Evolutionary conservation across 2,113 vertebrate species (phyloP).

Genomic region (Benitochromis conjunctus): DNA sequence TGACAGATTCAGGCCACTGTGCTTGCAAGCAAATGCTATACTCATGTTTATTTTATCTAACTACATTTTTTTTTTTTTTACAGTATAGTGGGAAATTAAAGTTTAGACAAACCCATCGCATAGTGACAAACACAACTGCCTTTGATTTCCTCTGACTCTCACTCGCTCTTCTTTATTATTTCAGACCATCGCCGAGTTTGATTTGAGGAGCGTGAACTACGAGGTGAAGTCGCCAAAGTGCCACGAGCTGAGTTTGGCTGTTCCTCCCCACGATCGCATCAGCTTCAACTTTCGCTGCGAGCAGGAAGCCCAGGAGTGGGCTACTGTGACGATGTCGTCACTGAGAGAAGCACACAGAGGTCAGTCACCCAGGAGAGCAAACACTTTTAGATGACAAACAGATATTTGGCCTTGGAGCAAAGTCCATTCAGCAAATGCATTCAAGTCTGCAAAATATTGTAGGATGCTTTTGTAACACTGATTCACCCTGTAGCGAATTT

Average conservation of each 20-base stretch:
- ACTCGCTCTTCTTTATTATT: background rate
- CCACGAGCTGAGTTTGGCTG: constrained; percentile 71
- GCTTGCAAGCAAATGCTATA: background rate
- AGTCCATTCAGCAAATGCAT: background rate
- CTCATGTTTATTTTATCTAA: background rate
- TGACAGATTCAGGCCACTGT: background rate
- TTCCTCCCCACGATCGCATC: constrained; percentile 65
- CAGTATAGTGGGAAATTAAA: background rate
- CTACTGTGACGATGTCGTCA: constrained; percentile 79
- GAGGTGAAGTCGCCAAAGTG: constrained; percentile 70
- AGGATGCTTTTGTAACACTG: background rate
- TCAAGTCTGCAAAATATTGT: background rate
- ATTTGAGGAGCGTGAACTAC: constrained; percentile 73
- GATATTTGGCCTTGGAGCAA: background rate
- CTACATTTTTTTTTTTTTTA: background rate
- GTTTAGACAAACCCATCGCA: background rate
- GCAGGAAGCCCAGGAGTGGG: constrained; percentile 82
- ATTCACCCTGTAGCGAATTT: background rate
- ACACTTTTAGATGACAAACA: background rate
- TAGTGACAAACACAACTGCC: background rate
- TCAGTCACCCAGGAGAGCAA: constrained; percentile 14
- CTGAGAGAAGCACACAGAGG: constrained; percentile 80
- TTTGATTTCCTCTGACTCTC: background rate
- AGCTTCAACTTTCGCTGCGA: constrained; percentile 78
- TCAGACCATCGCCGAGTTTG: constrained; percentile 75